Percentiles rank a stretch among this genome's conserved stretches.
phyloP scores from a whole-genome alignment of 2,888 invertebrate species.

The Syritta pipiens region DNA sequence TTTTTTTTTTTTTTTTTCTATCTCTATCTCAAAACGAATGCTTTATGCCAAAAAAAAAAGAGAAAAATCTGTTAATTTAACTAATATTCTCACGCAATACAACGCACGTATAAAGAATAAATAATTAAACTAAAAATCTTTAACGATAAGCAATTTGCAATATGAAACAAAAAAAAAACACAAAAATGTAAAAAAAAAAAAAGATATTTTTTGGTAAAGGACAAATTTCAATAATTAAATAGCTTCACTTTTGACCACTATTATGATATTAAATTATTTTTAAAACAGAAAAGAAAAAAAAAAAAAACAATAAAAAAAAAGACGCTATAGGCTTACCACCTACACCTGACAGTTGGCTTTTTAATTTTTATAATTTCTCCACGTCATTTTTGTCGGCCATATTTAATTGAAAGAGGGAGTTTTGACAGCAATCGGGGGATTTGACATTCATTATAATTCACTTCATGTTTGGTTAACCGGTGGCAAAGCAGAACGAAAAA shows the following conservation, averaged over 20 bases:
- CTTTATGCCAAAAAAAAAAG: background rate
- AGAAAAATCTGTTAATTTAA: no score
- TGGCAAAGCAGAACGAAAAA: no score
- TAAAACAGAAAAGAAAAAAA: constrained; percentile 1
- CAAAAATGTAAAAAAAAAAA: background rate
- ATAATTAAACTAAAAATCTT: constrained; percentile 36
- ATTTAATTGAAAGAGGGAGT: no score
- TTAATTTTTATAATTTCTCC: no score
- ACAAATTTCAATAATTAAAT: background rate
- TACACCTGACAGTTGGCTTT: background rate
- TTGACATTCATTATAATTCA: constrained; percentile 1
- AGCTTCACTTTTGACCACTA: constrained; percentile 22
- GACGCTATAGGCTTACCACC: constrained; percentile 28
- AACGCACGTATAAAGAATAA: constrained; percentile 39
- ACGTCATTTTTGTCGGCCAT: no score
- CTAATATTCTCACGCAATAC: constrained; percentile 28
- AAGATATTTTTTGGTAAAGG: constrained; percentile 17
- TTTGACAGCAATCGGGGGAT: background rate
- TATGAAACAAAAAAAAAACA: no score
- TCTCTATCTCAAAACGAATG: background rate
- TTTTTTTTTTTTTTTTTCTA: background rate
- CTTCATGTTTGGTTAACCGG: background rate
- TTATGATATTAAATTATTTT: constrained; percentile 27
- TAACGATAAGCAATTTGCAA: background rate
- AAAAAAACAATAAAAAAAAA: no score